Evolutionary conservation across 2,888 invertebrate genomes (phyloP).

Genomic region (Phortica okadai): DNA sequence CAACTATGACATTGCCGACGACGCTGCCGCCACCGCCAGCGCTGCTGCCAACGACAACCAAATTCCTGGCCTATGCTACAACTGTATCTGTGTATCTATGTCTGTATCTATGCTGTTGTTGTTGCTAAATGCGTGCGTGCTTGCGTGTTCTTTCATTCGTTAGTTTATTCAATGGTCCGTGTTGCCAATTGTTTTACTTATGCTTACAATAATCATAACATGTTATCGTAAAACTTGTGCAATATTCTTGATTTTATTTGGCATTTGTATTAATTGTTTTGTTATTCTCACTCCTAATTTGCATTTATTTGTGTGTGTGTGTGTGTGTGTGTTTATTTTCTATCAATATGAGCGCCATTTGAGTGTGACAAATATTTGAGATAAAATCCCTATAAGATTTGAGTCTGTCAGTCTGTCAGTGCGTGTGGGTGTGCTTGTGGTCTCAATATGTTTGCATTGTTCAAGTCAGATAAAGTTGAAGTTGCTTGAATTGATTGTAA

Average conservation of each 20-base stretch:
- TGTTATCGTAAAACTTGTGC: not conserved
- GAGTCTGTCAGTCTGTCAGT: too few relatives aligned
- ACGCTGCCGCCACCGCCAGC: not conserved
- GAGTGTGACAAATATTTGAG: too few relatives aligned
- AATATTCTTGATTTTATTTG: not conserved
- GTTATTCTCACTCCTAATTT: not conserved
- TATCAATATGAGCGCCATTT: too few relatives aligned
- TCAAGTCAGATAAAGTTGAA: too few relatives aligned
- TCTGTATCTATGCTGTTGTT: not conserved
- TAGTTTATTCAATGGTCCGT: not conserved
- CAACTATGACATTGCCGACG: constrained; percentile 1
- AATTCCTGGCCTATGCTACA: constrained; percentile 35
- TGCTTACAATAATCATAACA: constrained; percentile 2
- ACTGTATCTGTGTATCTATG: not conserved
- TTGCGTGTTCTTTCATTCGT: not conserved
- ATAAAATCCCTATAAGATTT: too few relatives aligned
- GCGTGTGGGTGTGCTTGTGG: too few relatives aligned
- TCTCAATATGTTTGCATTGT: too few relatives aligned
- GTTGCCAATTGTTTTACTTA: constrained; percentile 13
- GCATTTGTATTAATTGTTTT: constrained; percentile 9
- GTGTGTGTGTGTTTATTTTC: too few relatives aligned
- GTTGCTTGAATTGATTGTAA: too few relatives aligned
- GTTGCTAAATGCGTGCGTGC: not conserved
- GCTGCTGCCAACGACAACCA: not conserved
- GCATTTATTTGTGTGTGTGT: not conserved